phyloP scores from a whole-genome alignment of 2,797 vertebrate species.

The Hylomyscus alleni region DNA sequence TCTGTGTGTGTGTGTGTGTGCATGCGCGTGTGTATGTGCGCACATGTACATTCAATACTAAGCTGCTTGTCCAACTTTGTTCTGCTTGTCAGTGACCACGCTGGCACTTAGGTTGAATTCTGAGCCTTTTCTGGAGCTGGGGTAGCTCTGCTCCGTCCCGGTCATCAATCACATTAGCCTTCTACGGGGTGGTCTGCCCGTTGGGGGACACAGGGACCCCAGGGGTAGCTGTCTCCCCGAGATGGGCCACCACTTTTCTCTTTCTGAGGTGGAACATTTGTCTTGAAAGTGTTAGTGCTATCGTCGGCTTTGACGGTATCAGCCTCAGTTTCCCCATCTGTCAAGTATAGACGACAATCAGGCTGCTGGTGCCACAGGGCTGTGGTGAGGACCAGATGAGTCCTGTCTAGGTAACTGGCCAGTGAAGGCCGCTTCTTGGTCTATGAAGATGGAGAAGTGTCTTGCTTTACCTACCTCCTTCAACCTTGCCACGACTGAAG shows the following conservation, averaged over 20 bases:
- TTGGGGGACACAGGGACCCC: no score
- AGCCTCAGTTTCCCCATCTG: slow-evolving; percentile 32
- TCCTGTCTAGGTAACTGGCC: background rate
- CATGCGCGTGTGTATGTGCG: background rate
- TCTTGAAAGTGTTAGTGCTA: background rate
- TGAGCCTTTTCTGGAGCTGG: background rate
- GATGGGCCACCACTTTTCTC: no score
- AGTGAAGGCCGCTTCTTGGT: background rate
- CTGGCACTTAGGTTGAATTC: background rate
- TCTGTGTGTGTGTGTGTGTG: no score
- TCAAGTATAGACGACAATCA: background rate
- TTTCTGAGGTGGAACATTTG: no score
- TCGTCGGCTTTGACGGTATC: background rate
- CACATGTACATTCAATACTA: background rate
- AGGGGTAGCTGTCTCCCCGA: fast-evolving
- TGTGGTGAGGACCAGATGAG: background rate
- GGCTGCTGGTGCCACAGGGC: background rate
- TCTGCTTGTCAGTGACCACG: fast-evolving
- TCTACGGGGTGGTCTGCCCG: background rate
- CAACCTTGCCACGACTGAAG: background rate
- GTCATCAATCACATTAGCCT: background rate
- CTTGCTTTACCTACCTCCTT: fast-evolving
- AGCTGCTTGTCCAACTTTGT: background rate
- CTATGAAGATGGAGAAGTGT: background rate
- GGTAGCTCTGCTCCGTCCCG: background rate